Evolutionary conservation across 2,888 invertebrate genomes (phyloP).

Genomic region (Conchocele bisecta): DNA sequence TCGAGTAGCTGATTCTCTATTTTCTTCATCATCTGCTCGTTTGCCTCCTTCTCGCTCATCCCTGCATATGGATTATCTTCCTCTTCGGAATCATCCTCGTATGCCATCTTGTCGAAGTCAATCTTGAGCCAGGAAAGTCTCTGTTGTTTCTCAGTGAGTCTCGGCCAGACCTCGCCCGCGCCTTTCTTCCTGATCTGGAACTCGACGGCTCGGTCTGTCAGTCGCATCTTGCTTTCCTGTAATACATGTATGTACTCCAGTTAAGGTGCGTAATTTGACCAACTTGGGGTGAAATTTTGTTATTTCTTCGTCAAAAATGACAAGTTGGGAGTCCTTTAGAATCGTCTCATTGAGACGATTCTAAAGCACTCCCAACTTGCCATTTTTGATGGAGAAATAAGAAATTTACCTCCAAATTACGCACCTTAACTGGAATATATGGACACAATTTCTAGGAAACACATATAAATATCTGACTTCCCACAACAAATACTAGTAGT

Average conservation of each 20-base stretch:
- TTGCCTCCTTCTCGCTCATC: constrained; percentile 37
- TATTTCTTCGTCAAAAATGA: no score
- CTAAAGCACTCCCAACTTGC: no score
- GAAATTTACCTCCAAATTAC: background rate
- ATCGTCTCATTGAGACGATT: no score
- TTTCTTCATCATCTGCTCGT: constrained; percentile 62
- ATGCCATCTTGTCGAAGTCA: constrained; percentile 95
- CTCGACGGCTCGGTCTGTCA: constrained; percentile 91
- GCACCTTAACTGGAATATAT: background rate
- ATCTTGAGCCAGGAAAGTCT: constrained; percentile 97
- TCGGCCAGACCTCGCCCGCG: constrained; percentile 90
- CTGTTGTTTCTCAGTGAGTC: constrained; percentile 90
- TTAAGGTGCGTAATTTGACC: no score
- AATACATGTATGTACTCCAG: constrained; percentile 54
- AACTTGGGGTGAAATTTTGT: no score
- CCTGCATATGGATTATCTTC: constrained; percentile 62
- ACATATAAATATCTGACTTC: no score
- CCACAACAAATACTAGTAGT: no score
- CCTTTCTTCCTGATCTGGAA: constrained; percentile 88
- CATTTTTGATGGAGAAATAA: no score
- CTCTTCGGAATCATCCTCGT: constrained; percentile 88
- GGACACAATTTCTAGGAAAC: background rate
- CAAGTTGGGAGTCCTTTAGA: no score
- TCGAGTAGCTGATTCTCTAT: constrained; percentile 57
- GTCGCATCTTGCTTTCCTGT: constrained; percentile 79